phyloP scores from a whole-genome alignment of 2,797 vertebrate genomes.

The Astyanax mexicanus region DNA sequence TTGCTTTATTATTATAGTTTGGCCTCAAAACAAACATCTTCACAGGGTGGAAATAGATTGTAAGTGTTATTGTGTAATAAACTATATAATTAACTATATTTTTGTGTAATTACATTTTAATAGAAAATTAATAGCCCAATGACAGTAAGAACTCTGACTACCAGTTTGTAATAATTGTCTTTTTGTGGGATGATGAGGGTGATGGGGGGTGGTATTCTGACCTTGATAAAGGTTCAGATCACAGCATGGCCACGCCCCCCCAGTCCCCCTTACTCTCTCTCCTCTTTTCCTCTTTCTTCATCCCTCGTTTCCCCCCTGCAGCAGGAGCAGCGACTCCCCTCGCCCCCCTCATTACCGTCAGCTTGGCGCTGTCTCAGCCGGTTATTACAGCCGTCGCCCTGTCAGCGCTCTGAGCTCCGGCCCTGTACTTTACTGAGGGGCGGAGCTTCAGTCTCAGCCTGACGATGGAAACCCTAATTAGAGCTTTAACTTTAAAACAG shows the following conservation, averaged over 20 bases:
- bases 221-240: slow-evolving; percentile 45
- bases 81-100: too few relatives aligned
- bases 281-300: slow-evolving; percentile 15
- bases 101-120: background rate
- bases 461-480: slow-evolving; percentile 44
- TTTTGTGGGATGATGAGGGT: too few relatives aligned
- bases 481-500: slow-evolving; percentile 34
- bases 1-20: too few relatives aligned
- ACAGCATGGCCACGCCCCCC: background rate
- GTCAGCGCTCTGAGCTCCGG: slow-evolving; percentile 44
- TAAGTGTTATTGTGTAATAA: too few relatives aligned
- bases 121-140: too few relatives aligned
- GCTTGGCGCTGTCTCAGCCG: slow-evolving; percentile 28
- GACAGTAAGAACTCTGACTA: background rate
- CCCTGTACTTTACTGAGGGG: slow-evolving; percentile 47
- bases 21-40: too few relatives aligned
- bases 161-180: too few relatives aligned
- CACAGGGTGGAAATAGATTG: too few relatives aligned
- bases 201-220: slow-evolving; percentile 18
- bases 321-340: slow-evolving; percentile 29
- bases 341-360: slow-evolving; percentile 56
- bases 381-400: slow-evolving; percentile 67
- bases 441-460: slow-evolving; percentile 16
- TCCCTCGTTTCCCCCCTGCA: background rate
- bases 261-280: background rate